Conservation (phyloP, 1,140 invertebrate genomes). For the Oryctes rhinoceros region DNA sequence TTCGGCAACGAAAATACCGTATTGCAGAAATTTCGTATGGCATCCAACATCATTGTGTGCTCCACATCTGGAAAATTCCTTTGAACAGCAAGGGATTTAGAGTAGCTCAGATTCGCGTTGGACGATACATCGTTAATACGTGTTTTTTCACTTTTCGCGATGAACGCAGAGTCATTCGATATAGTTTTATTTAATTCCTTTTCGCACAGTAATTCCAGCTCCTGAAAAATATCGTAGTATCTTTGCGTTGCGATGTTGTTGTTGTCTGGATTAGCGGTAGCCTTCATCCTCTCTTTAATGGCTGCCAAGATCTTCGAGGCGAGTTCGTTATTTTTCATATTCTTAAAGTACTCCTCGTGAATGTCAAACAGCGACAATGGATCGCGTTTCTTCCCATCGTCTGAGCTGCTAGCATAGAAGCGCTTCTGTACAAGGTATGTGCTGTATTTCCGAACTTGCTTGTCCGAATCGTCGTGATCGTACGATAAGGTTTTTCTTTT, state of each 20-base stretch:
- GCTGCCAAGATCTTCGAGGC: background rate
- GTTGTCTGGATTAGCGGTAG: background rate
- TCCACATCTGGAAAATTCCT: conserved; percentile 4
- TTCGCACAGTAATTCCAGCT: conserved; percentile 19
- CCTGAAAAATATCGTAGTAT: conserved; percentile 12
- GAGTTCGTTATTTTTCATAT: conserved; percentile 30
- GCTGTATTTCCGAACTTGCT: conserved; percentile 8
- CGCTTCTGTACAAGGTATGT: background rate
- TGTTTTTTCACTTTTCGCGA: background rate
- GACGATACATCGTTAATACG: background rate
- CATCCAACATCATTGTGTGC: conserved; percentile 22
- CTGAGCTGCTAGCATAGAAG: background rate
- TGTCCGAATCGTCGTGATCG: background rate
- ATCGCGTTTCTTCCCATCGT: background rate
- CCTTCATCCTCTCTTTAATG: conserved; percentile 30
- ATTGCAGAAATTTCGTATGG: conserved; percentile 14
- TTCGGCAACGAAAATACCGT: background rate
- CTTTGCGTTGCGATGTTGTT: background rate
- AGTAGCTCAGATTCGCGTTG: background rate
- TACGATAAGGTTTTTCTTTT: conserved; percentile 3
- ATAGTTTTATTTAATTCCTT: conserved; percentile 26
- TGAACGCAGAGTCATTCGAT: background rate
- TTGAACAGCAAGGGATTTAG: background rate
- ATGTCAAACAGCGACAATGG: conserved; percentile 17
- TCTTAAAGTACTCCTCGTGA: background rate